Evolutionary conservation across 2,113 vertebrate species (phyloP), one percentile per base, ranked within the genome.

Genomic region (Xyrauchen texanus): DNA sequence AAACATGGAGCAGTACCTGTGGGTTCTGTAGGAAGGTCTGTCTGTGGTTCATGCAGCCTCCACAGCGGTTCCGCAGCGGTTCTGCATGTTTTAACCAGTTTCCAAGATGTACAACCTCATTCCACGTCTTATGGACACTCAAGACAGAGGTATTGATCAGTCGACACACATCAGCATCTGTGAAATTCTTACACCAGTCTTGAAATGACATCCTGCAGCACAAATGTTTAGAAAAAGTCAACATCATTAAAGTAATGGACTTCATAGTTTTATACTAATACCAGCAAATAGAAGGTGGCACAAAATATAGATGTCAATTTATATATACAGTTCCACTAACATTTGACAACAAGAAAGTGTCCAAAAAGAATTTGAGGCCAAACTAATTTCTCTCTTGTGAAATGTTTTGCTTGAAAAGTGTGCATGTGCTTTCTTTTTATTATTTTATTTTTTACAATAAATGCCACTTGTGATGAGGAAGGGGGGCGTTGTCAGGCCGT

Each of bases 1-100:
- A 55, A 10, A 55, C 52, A 53, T 53, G 12, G 10, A 46, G 52
- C n/a, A 9, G 44, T 60, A 46, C 42, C 53, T 73, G 97, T n/a
- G 97, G 97, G 88, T 98, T 99, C 89, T 98, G 96, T 58, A 99
- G 91, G 87, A 98, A 98, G 9, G 95, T 97, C 0, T 80, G 87
- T 76, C 49, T 93, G 86, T 96, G 91, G 88, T 99, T 98, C 8
- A 93, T 93, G 76, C 96, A 98, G 67, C 97, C 97, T 0, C 97
- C 97, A 2, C 93, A 92, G 47, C 95, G 95, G 87, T 97, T 96
- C 52, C 94, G 79, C 64, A 96, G 85, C 0, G 95, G 94, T 0
- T 97, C 95, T 0, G 89, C 76, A 42, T 95, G 83, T 77, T 93
- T 92, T 65, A 81, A 87, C 97, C 97, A 99, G 81, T 92, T 91